These are phyloP conservation scores for Chrysodeixis includens DNA, from an alignment of 2,888 invertebrate species.

Conservation along the genomic window DNA sequence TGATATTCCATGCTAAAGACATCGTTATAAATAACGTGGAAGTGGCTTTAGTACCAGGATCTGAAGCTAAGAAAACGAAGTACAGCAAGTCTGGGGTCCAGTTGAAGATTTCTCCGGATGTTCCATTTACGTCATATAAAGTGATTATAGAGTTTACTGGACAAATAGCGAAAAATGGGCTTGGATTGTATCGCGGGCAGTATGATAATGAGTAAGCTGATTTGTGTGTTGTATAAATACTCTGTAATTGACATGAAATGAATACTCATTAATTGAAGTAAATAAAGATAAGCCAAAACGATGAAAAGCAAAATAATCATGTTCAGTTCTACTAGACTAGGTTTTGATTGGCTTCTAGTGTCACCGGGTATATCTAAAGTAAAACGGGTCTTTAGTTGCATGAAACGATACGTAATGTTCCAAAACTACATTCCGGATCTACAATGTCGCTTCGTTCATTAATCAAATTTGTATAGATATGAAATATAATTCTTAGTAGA, in stretches of 20 bases:
- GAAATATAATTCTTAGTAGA: no score
- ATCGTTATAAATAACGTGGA: slow-evolving; percentile 63
- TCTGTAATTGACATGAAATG: not conserved
- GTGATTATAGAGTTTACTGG: slow-evolving; percentile 73
- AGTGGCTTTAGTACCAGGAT: slow-evolving; percentile 65
- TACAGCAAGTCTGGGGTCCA: slow-evolving; percentile 54
- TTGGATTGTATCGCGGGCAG: slow-evolving; percentile 67
- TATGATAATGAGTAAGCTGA: slow-evolving; percentile 59
- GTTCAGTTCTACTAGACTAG: no score
- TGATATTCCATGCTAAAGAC: slow-evolving; percentile 63
- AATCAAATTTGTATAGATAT: no score
- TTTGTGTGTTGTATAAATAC: not conserved
- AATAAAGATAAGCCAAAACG: no score
- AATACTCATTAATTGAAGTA: no score
- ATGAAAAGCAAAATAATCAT: no score
- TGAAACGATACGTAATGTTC: no score
- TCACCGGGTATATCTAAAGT: no score
- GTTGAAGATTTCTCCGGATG: slow-evolving; percentile 63
- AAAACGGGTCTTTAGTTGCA: no score
- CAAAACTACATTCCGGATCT: no score
- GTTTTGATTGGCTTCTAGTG: no score
- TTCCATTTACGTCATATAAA: slow-evolving; percentile 56
- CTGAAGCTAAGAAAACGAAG: slow-evolving; percentile 54
- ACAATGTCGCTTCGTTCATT: no score
- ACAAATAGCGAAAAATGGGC: slow-evolving; percentile 55